Base-by-base conservation (phyloP, 2,888 invertebrate genomes). In the Drosophila testacea region DNA sequence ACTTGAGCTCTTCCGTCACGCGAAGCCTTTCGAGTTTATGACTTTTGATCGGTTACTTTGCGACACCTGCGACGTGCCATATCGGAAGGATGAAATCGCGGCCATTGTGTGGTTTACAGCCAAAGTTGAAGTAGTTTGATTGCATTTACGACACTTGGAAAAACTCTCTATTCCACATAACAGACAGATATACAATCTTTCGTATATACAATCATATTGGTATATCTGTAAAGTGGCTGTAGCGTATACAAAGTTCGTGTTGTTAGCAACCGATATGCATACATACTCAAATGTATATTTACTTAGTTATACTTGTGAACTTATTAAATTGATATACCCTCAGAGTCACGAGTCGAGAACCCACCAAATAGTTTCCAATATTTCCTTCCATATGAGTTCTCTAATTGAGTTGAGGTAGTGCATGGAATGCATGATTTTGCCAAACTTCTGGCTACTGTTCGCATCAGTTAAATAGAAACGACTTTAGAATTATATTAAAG, bases 61-160 rank as follows among this genome's bases (percentile, higher is more conserved):
- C 67, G 70, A 89, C 88, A 89, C 88, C 85, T 69, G 66, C 55
- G 41, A 39, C 28, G 48, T 9, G 16, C 11, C 39, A 46, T 9
- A 52, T 27, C 44, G 46, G 39, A 59, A 52, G 59, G 38, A 52
- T 34, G 28, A 32, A 64, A 76, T 56, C 57, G 57, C 62, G 50
- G 61, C 59, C 60, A 51, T 63, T 74, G 81, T 84, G 88, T 79
- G 83, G 77, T 72, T 79, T 62, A 56, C 42, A 65, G 72, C 51
- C 60, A 84, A 74, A 87, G 85, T 83, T 83, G 60, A 78, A 83
- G 83, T 89, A 84, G 67, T 81, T 83, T 83, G 89, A 89, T 87
- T 89, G 71, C 79, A 71, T 69, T 87, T 89, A 77, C 73, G 76
- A 63, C 77, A 77, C 77, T 75, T 71, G 51, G 44, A 39, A 11